These are phyloP conservation scores for Spinus pinus DNA, from an alignment of 2,797 vertebrate genomes.

Conservation along the genomic window DNA sequence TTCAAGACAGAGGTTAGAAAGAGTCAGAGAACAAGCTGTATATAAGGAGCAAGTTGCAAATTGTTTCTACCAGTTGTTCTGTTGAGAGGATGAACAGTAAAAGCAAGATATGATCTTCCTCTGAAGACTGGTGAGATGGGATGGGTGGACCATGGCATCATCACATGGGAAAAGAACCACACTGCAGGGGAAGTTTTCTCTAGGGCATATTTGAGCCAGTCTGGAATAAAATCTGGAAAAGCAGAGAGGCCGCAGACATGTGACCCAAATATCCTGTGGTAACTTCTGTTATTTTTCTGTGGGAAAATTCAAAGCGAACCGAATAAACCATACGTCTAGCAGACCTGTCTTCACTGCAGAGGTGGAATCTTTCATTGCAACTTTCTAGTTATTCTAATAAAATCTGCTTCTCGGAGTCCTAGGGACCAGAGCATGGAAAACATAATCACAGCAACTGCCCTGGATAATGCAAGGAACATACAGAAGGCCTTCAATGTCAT, in stretches of 20 bases:
- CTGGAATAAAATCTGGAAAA: not conserved
- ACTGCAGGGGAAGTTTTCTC: not conserved
- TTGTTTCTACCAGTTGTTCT: not conserved
- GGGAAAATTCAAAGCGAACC: not conserved
- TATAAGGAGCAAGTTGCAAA: not conserved
- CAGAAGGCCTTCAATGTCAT: rapidly evolving
- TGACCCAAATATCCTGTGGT: not conserved
- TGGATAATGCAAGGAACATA: not conserved
- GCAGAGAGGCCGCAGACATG: not conserved
- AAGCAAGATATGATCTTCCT: not conserved
- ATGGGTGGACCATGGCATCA: not conserved
- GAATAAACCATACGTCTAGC: not conserved
- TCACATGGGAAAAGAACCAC: not conserved
- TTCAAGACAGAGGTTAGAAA: not conserved
- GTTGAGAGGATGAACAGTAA: not conserved
- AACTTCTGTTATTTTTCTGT: not conserved
- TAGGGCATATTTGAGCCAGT: not conserved
- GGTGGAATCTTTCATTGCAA: not conserved
- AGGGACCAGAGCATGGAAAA: not conserved
- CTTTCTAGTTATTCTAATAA: not conserved
- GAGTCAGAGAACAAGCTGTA: not conserved
- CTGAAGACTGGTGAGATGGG: not conserved
- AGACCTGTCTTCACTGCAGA: not conserved
- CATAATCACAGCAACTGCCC: not conserved
- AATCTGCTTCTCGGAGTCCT: not conserved